These are phyloP conservation scores for Pteromalus puparum DNA, from an alignment of 1,140 invertebrate species.

Conservation along the genomic window DNA sequence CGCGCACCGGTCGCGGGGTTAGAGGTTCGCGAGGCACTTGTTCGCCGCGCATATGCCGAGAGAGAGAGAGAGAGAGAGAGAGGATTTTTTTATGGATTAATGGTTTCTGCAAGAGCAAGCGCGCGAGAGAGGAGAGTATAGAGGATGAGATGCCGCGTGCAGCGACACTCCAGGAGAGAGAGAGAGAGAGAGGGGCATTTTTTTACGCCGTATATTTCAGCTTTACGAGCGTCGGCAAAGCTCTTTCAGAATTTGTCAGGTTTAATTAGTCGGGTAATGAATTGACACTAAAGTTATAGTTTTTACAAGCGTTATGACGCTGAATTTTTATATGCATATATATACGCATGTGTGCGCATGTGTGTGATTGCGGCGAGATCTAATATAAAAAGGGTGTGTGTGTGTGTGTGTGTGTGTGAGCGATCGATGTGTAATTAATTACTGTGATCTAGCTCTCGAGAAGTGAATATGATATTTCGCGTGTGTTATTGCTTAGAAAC, in stretches of 20 bases:
- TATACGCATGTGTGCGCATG: neutral
- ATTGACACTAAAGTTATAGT: slow-evolving; percentile 41
- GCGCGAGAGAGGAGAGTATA: neutral
- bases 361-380: neutral
- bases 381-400: too few relatives aligned
- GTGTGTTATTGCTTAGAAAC: too few relatives aligned
- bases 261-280: slow-evolving; percentile 34
- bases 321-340: neutral
- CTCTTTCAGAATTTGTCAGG: slow-evolving; percentile 38
- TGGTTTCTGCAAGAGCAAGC: slow-evolving; percentile 18
- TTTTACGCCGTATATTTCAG: slow-evolving; percentile 17
- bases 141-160: neutral
- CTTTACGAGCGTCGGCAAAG: slow-evolving; percentile 8
- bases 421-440: too few relatives aligned
- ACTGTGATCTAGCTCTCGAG: too few relatives aligned
- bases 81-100: slow-evolving; percentile 45
- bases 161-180: neutral
- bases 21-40: slow-evolving; percentile 40
- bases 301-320: slow-evolving; percentile 6
- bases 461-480: too few relatives aligned
- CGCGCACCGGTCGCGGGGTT: slow-evolving; percentile 20
- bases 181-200: neutral
- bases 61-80: slow-evolving; percentile 23
- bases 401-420: too few relatives aligned
- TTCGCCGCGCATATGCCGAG: neutral